Evolutionary conservation across 2,113 vertebrate genomes (phyloP), one percentile per base, ranked within the genome.

Genomic region (sheep (Ovis aries)): DNA sequence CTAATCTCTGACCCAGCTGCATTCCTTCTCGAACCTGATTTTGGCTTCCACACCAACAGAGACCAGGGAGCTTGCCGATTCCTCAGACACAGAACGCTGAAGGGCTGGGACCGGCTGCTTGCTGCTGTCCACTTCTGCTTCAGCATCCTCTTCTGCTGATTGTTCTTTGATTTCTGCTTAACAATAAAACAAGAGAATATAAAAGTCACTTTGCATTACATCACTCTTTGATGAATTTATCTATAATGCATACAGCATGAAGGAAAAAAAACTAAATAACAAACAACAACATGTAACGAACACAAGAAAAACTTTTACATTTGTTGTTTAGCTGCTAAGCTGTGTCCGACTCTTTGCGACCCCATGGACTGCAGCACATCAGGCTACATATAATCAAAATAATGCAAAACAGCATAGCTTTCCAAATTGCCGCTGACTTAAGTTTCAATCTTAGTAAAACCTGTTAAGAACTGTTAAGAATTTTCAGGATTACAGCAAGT

Each of bases 31-130:
- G 97, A 55, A 99, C 99, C 99, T 99, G 98, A 98, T 99, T 98
- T 99, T 99, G 98, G 99, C 99, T 98, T 99, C 99, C 81, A 99
- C 99, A n/a, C 99, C 99, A 88, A 99, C 98, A 0, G 99, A 99
- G 97, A 99, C 98, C 27, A 99, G 99, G 62, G 99, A 99, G 95
- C 98, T 98, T 15, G 98, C 98, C 0, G 99, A 99, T 90, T 99
- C 99, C 98, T 99, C 99, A 0, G 99, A 99, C 86, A 98, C 96
- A 2, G 99, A 99, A 10, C 98, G 99, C 98, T 99, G 99, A 95
- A 99, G 99, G 95, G 99, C 94, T 1, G 99, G 99, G 88, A 99
- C 99, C 95, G 99, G 98, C 53, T 99, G 99, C 95, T 98, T 98
- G 88, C 97, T 98, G 97, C 97, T 98, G 88, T 99, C 99, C 97